Evolutionary conservation across 2,888 invertebrate species (phyloP).

Genomic region (Stenolophus ochropezus): DNA sequence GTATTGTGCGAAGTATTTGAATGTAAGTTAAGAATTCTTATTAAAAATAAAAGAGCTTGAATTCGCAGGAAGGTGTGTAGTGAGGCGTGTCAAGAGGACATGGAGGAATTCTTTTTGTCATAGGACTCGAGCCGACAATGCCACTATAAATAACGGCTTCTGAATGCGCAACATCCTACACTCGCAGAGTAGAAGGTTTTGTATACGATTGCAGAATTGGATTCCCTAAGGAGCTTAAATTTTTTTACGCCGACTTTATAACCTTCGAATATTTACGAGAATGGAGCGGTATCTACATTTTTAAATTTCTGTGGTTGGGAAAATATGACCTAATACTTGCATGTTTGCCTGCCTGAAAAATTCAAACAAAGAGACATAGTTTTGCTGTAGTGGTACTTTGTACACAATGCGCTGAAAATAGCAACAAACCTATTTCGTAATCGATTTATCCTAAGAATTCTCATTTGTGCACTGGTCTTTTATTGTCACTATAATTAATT

Average conservation of each 20-base stretch:
- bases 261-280: conserved; percentile 54
- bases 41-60: background rate
- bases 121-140: conserved; percentile 8
- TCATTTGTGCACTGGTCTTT: too few relatives aligned
- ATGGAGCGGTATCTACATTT: conserved; percentile 46
- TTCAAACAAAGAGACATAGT: background rate
- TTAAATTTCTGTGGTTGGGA: conserved; percentile 48
- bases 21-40: background rate
- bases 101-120: conserved; percentile 19
- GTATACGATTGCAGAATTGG: conserved; percentile 55
- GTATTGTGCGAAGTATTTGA: background rate
- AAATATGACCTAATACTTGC: conserved; percentile 45
- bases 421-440: too few relatives aligned
- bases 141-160: conserved; percentile 53
- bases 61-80: background rate
- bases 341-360: background rate
- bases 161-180: conserved; percentile 50
- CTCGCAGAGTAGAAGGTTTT: conserved; percentile 2
- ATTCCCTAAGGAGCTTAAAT: conserved; percentile 58
- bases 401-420: too few relatives aligned
- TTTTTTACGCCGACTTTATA: conserved; percentile 51
- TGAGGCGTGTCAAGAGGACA: background rate
- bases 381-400: too few relatives aligned
- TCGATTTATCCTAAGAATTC: too few relatives aligned
- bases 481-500: too few relatives aligned